Evolutionary conservation across 2,888 invertebrate genomes (phyloP).

Genomic region (Meliscaeva auricollis): DNA sequence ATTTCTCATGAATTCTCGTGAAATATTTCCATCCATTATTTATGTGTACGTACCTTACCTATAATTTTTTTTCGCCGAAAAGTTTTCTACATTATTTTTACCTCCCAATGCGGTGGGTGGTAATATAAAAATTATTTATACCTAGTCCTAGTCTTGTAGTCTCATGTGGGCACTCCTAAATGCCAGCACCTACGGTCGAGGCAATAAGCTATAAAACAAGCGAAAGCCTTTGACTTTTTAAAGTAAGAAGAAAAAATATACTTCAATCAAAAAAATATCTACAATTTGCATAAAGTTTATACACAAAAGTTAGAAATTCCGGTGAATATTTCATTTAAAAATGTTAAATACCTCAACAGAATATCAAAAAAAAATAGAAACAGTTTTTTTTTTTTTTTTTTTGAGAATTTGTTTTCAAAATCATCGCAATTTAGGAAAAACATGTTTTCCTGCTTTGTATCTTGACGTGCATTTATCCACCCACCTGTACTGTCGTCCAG

Average conservation of each 20-base stretch:
- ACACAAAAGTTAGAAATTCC: too few relatives aligned
- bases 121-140: background rate
- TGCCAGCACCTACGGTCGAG: background rate
- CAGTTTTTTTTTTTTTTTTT: too few relatives aligned
- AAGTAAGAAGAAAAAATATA: background rate
- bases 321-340: background rate
- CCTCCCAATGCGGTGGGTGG: background rate
- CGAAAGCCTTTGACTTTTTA: constrained; percentile 2
- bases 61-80: background rate
- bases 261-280: too few relatives aligned
- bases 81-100: background rate
- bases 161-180: background rate
- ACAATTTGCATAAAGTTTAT: too few relatives aligned
- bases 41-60: too few relatives aligned
- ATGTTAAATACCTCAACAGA: background rate
- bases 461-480: background rate
- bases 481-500: background rate
- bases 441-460: background rate
- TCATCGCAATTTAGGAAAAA: constrained; percentile 2
- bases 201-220: background rate
- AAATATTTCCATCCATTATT: background rate
- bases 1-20: background rate
- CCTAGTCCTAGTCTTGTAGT: background rate
- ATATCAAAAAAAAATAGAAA: too few relatives aligned
- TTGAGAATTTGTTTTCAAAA: constrained; percentile 7